Evolutionary conservation across 1,140 invertebrate species (phyloP).

Genomic region (Drosophila kurseongensis): DNA sequence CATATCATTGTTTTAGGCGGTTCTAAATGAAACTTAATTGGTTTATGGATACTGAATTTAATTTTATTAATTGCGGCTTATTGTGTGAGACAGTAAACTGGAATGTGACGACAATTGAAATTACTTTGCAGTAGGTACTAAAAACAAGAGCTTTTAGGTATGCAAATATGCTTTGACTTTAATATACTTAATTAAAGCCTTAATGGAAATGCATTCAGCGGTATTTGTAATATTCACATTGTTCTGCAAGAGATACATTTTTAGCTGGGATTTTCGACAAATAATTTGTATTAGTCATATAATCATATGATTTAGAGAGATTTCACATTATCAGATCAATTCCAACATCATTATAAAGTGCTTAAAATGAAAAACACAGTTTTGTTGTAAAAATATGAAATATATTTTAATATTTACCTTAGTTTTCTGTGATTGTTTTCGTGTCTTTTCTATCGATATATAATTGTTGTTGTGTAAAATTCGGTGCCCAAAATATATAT

Average conservation of each 20-base stretch:
- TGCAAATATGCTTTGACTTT: neutral
- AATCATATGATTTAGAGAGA: too few species aligned
- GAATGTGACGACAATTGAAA: conserved; percentile 7
- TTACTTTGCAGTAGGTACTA: neutral
- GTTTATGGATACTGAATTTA: conserved; percentile 12
- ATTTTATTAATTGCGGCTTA: conserved; percentile 4
- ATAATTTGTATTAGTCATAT: too few species aligned
- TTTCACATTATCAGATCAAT: too few species aligned
- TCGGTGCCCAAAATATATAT: conserved; percentile 80
- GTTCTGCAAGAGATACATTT: neutral
- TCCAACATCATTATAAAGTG: too few species aligned
- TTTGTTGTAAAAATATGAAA: neutral
- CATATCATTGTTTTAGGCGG: conserved; percentile 34
- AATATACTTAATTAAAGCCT: neutral
- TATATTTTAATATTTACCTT: conserved; percentile 58
- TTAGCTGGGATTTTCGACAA: too few species aligned
- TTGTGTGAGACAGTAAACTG: conserved; percentile 4
- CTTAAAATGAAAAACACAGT: neutral
- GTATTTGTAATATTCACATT: neutral
- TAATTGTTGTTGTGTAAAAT: conserved; percentile 64
- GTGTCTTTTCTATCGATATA: conserved; percentile 74
- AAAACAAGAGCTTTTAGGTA: neutral
- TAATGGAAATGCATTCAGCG: neutral
- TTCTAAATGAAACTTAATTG: conserved; percentile 6
- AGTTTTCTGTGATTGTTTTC: conserved; percentile 78